These are phyloP conservation scores for Antedon mediterranea DNA, from an alignment of 53 echinoderm and acorn worm species.

Conservation along the genomic window DNA sequence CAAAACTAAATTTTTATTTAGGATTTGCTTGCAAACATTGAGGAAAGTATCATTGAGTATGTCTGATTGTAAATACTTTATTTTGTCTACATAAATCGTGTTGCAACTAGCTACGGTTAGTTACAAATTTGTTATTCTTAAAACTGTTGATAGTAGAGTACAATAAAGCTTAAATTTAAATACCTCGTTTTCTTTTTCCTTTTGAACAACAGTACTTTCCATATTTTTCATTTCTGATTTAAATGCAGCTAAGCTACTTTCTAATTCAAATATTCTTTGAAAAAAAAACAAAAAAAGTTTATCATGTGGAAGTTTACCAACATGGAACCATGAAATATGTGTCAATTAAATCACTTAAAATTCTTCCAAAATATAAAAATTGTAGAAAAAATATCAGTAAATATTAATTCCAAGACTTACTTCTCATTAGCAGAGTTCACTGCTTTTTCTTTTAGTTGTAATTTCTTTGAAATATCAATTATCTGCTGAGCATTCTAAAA, in stretches of 20 bases:
- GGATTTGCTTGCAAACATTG: too few species aligned
- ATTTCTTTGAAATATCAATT: slow-evolving; percentile 43
- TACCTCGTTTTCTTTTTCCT: slow-evolving; percentile 72
- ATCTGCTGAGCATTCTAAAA: slow-evolving; percentile 75
- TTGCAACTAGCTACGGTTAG: too few species aligned
- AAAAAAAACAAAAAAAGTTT: background rate
- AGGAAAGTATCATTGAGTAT: too few species aligned
- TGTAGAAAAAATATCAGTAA: background rate
- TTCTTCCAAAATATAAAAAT: too few species aligned
- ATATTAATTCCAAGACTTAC: slow-evolving; percentile 14
- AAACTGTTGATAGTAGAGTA: too few species aligned
- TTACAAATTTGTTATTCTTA: too few species aligned
- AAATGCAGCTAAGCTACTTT: slow-evolving; percentile 57
- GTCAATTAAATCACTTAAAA: too few species aligned
- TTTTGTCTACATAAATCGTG: too few species aligned
- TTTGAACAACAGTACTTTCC: slow-evolving; percentile 58
- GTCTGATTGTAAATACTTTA: too few species aligned
- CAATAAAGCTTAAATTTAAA: background rate
- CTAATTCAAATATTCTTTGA: slow-evolving; percentile 49
- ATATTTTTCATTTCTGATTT: slow-evolving; percentile 67
- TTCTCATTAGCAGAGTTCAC: slow-evolving; percentile 38
- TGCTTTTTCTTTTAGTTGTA: slow-evolving; percentile 62
- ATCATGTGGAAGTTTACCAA: too few species aligned
- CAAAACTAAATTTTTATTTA: too few species aligned
- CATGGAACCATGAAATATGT: too few species aligned